Conservation (phyloP, 2,113 vertebrate species). For the Geococcyx californianus region DNA sequence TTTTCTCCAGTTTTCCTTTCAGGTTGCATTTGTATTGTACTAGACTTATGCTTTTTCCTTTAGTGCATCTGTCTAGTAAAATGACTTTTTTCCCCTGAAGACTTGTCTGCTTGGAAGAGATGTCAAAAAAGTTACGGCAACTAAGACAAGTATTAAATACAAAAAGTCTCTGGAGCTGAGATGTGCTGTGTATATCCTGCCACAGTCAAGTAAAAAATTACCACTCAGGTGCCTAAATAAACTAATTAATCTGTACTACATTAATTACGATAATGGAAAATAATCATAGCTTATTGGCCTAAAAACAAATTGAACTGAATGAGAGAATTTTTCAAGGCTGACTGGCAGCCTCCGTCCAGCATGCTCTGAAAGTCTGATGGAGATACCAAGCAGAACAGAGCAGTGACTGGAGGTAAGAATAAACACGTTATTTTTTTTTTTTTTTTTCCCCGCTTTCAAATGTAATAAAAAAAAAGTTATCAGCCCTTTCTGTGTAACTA, state of each 20-base stretch:
- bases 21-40: neutral
- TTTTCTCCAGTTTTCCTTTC: neutral
- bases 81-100: neutral
- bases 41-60: neutral
- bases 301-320: neutral
- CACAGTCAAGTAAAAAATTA: neutral
- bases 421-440: neutral
- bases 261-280: slow-evolving; percentile 48
- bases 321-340: neutral
- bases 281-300: slow-evolving; percentile 12
- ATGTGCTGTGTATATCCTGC: neutral
- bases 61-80: neutral
- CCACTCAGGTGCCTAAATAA: slow-evolving; percentile 17
- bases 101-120: neutral
- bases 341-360: neutral
- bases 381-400: neutral
- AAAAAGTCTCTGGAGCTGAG: neutral
- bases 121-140: neutral
- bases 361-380: neutral
- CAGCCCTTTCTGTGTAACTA: neutral
- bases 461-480: neutral
- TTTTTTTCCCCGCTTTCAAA: neutral
- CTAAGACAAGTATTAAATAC: neutral
- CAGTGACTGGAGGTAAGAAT: neutral
- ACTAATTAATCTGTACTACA: slow-evolving; percentile 11